These are phyloP conservation scores for Dendrolimus pini DNA, from an alignment of 2,888 invertebrate genomes.

Conservation along the genomic window DNA sequence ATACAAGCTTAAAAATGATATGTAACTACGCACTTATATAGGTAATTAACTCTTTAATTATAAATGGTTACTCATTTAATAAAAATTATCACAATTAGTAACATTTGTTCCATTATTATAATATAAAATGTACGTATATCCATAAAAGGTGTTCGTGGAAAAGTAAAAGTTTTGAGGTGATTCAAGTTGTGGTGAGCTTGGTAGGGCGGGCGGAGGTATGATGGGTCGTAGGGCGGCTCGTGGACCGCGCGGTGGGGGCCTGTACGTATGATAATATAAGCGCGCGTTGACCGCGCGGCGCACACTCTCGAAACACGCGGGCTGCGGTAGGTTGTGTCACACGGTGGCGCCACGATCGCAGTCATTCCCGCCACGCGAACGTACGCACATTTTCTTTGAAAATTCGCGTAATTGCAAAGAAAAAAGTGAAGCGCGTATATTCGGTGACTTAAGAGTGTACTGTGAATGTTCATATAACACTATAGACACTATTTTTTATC, in stretches of 20 bases:
- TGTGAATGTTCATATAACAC: slow-evolving; percentile 54
- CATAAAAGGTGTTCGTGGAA: slow-evolving; percentile 3
- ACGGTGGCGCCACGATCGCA: slow-evolving; percentile 68
- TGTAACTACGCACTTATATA: no score
- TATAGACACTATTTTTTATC: slow-evolving; percentile 44
- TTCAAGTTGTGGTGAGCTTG: neutral
- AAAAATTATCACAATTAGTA: no score
- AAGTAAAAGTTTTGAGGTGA: neutral
- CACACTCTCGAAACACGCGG: slow-evolving; percentile 61
- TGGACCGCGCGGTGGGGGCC: slow-evolving; percentile 25
- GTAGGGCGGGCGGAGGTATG: slow-evolving; percentile 39
- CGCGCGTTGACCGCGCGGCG: slow-evolving; percentile 41
- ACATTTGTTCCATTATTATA: no score
- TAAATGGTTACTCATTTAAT: no score
- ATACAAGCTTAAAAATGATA: no score
- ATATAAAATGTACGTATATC: no score
- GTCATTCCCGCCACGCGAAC: slow-evolving; percentile 47
- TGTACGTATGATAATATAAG: slow-evolving; percentile 40
- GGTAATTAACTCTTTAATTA: no score
- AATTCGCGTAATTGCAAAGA: slow-evolving; percentile 73
- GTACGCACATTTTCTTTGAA: slow-evolving; percentile 70
- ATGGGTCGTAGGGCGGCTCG: slow-evolving; percentile 29
- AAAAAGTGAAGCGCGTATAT: slow-evolving; percentile 60
- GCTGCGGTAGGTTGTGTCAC: slow-evolving; percentile 70
- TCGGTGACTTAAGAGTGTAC: slow-evolving; percentile 59